Evolutionary conservation across 2,797 vertebrate genomes (phyloP).

Genomic region (Sus cebifrons): DNA sequence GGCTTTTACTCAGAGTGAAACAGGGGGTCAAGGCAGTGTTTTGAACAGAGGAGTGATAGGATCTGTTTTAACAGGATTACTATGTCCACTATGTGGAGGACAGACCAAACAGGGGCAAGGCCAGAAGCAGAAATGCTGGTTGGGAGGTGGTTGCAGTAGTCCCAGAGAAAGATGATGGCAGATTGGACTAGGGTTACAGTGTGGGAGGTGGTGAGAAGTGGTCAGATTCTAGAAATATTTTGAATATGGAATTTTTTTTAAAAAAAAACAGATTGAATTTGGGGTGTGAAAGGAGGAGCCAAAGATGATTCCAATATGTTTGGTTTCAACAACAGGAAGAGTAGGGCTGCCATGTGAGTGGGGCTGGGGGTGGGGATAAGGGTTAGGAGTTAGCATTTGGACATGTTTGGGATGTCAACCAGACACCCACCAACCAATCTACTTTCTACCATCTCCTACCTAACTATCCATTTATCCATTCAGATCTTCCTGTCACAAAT

Average conservation of each 20-base stretch:
- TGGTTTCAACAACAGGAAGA: slow-evolving; percentile 43
- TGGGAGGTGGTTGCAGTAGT: neutral
- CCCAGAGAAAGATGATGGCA: neutral
- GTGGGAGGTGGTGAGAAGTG: neutral
- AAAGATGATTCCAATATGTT: neutral
- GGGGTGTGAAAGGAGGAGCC: neutral
- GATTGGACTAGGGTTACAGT: neutral
- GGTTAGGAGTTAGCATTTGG: neutral
- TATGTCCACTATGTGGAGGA: neutral
- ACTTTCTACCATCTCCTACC: neutral
- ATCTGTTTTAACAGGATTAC: slow-evolving; percentile 23
- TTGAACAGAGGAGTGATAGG: neutral
- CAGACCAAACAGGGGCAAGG: slow-evolving; percentile 15
- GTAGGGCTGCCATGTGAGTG: neutral
- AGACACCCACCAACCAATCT: neutral
- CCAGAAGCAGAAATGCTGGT: slow-evolving; percentile 18
- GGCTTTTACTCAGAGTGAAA: slow-evolving; percentile 57
- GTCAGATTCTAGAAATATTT: slow-evolving; percentile 36
- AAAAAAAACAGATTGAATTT: neutral
- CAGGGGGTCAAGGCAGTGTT: neutral
- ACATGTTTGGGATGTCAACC: slow-evolving; percentile 37
- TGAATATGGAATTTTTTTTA: neutral
- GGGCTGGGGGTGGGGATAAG: neutral
- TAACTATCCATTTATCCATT: slow-evolving; percentile 4
- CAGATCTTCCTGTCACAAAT: slow-evolving; percentile 42